A percentile compares a stretch with the other conserved stretches of the same genome.
These are phyloP conservation scores for Nerophis lumbriciformis DNA, from an alignment of 2,113 vertebrate species.

Conservation along the genomic window DNA sequence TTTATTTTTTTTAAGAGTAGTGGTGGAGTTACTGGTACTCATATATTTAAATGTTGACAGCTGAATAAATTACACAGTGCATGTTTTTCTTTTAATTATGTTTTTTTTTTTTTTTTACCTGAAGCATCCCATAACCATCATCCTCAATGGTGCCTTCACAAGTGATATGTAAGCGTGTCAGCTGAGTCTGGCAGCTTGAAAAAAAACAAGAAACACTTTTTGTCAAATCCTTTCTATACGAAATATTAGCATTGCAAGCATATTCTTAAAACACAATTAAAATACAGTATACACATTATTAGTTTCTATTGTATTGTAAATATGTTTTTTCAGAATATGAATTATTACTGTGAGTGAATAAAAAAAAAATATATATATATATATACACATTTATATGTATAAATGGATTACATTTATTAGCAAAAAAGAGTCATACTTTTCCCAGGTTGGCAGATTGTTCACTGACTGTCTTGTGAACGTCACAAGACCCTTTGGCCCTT, in stretches of 20 bases:
- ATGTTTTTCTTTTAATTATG: neutral
- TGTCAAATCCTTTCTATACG: conserved; percentile 2
- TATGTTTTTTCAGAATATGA: too few relatives aligned
- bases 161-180: conserved; percentile 85
- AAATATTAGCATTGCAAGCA: too few relatives aligned
- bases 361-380: neutral
- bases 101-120: conserved; percentile 68
- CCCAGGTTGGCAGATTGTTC: conserved; percentile 86
- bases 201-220: conserved; percentile 5
- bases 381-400: neutral
- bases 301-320: too few relatives aligned
- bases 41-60: neutral
- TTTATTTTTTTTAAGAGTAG: too few relatives aligned
- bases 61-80: neutral
- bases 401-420: neutral
- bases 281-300: too few relatives aligned
- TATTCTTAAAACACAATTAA: too few relatives aligned
- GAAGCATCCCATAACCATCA: conserved; percentile 89
- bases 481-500: conserved; percentile 89
- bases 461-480: conserved; percentile 90
- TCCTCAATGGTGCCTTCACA: conserved; percentile 92
- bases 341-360: neutral
- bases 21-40: too few relatives aligned
- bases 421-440: conserved; percentile 74
- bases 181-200: conserved; percentile 77